Evolutionary conservation across 2,113 vertebrate genomes (phyloP), one percentile per base, ranked within the genome.

Genomic region (Monarcha castaneiventris): DNA sequence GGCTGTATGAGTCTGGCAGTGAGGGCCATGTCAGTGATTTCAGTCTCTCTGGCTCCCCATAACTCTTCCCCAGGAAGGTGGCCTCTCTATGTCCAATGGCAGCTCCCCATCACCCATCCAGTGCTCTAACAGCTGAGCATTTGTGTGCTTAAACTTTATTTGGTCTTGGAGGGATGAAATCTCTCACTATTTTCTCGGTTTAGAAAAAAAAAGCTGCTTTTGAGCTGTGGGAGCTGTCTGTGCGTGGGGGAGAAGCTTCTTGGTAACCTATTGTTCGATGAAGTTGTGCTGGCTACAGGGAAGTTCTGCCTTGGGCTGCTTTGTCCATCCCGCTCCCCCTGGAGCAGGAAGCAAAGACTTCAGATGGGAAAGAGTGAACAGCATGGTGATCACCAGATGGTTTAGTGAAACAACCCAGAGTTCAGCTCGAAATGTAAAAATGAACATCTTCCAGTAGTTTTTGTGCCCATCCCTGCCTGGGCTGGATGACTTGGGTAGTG

Each of bases 251-350:
- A 49, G 41, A 66, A 77, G 39, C 8, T 43, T 54, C 61, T 84
- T 4, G 1, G 15, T 76, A 73, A 23, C 19, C 3, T 1, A 1
- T 1, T 37, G n/a, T 39, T 48, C 0, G 0, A 35, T 51, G 83
- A 27, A 46, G 51, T n/a, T 6, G 1, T 52, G 23, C 44, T 58
- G 19, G 22, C 18, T 62, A 6, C 16, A 39, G 59, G 16, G 41
- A 67, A 30, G 4, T 51, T 72, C 68, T 18, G 15, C 17, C 16
- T 16, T 46, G 54, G n/a, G 19, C 54, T 84, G 0, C 43, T 49
- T n/a, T 75, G 48, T 35, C 13, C 1, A 1, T 30, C 17, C 6
- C 0, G 0, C 33, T 58, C 49, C 11, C 41, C 37, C 46, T 54
- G 48, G 54, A 74, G 44, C 16, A 1, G 29, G 51, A 69, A 55